A percentile compares a stretch with the other conserved stretches of the same genome.
Evolutionary conservation across 64 coral and sea anemone species (phyloP).

Genomic region (Catalaphyllia jardinei): DNA sequence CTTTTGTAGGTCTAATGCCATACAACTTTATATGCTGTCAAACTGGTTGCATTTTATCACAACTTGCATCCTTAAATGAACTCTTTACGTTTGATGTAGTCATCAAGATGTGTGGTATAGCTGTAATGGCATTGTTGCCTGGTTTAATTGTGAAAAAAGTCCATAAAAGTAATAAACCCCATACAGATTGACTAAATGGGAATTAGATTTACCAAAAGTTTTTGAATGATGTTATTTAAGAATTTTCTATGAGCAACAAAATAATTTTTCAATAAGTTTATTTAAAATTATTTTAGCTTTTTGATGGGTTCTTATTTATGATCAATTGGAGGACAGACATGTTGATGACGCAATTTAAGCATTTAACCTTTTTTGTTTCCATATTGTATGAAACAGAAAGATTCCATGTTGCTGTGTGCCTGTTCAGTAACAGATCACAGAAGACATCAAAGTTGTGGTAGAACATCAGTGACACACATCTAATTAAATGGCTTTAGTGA

Average conservation of each 20-base stretch:
- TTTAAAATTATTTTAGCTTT: background rate
- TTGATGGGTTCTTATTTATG: background rate
- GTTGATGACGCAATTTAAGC: background rate
- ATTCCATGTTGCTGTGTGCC: background rate
- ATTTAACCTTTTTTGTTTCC: background rate
- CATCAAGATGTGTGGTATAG: conserved; percentile 82
- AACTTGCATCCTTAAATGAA: conserved; percentile 80
- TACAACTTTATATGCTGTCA: conserved; percentile 99
- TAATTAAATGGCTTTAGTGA: background rate
- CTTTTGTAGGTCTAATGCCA: conserved; percentile 85
- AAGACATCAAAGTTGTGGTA: background rate
- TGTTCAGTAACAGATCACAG: background rate
- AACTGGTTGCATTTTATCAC: conserved; percentile 88
- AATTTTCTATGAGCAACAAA: background rate
- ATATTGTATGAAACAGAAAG: background rate
- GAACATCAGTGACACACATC: background rate
- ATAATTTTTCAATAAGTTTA: background rate
- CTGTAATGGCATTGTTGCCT: conserved; percentile 80
- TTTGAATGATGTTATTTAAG: background rate
- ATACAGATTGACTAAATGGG: conserved; percentile 3
- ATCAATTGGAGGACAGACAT: background rate
- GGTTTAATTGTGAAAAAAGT: conserved; percentile 80
- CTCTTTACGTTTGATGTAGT: conserved; percentile 81
- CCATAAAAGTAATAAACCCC: conserved; percentile 38
- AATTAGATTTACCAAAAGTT: background rate